Conservation (phyloP, 2,888 invertebrate genomes). For the Mythimna loreyi region DNA sequence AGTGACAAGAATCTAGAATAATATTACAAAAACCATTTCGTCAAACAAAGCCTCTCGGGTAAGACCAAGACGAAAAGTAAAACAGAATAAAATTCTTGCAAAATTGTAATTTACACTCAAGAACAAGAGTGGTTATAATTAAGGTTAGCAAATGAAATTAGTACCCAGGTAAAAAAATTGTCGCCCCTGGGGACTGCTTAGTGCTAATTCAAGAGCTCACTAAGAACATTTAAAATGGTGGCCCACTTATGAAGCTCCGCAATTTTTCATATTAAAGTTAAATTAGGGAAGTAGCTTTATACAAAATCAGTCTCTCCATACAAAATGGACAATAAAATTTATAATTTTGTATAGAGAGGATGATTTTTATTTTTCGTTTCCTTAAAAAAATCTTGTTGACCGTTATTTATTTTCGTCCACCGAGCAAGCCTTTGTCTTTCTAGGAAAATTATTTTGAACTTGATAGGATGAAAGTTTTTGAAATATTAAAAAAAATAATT, state of each 20-base stretch:
- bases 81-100: conserved; percentile 12
- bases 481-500: too few species aligned
- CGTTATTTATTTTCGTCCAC: too few species aligned
- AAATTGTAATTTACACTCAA: conserved; percentile 35
- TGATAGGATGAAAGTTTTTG: too few species aligned
- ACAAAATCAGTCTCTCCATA: too few species aligned
- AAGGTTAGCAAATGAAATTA: conserved; percentile 43
- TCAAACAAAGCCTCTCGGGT: not conserved
- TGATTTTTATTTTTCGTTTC: too few species aligned
- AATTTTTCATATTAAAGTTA: conserved; percentile 25
- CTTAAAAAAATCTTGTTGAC: too few species aligned
- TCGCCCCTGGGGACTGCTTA: conserved; percentile 20
- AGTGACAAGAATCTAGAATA: conserved; percentile 5
- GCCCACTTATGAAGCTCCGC: conserved; percentile 26
- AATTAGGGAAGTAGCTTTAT: too few species aligned
- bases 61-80: conserved; percentile 6
- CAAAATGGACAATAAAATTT: too few species aligned
- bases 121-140: conserved; percentile 17
- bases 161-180: conserved; percentile 27
- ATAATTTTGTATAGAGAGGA: too few species aligned
- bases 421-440: too few species aligned
- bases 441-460: too few species aligned
- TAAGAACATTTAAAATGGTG: conserved; percentile 17
- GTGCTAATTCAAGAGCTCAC: conserved; percentile 29
- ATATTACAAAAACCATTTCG: not conserved